phyloP scores from a whole-genome alignment of 2,888 invertebrate species.

The Drosophila falleni region DNA sequence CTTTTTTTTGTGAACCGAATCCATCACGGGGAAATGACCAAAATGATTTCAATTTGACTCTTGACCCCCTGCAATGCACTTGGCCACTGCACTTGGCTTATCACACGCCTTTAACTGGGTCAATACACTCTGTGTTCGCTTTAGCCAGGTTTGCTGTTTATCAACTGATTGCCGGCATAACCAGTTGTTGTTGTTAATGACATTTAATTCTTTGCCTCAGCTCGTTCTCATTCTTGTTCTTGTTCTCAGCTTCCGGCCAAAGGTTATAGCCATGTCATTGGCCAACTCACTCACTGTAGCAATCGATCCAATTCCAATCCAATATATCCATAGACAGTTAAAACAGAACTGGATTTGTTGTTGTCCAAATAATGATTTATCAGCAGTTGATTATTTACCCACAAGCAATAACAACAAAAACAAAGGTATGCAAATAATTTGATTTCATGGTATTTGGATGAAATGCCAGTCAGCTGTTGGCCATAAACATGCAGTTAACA shows the following conservation, averaged over 20 bases:
- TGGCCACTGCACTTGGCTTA: not conserved
- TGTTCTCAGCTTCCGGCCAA: not conserved
- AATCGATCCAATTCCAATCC: not conserved
- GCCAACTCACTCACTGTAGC: not conserved
- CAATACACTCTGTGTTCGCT: not conserved
- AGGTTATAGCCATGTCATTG: not conserved
- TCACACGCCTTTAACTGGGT: slow-evolving; percentile 8
- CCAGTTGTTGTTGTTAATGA: not conserved
- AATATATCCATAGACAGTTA: not conserved
- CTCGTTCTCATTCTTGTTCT: not conserved
- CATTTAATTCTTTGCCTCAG: not conserved
- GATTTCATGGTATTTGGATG: slow-evolving; percentile 1
- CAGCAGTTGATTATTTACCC: slow-evolving; percentile 1
- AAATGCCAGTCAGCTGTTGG: slow-evolving; percentile 7
- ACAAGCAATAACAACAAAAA: slow-evolving; percentile 4
- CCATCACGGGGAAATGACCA: too few relatives aligned
- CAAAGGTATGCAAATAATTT: not conserved
- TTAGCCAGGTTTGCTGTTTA: not conserved
- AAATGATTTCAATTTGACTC: not conserved
- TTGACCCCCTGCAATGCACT: not conserved
- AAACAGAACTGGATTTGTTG: too few relatives aligned
- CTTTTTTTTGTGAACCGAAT: too few relatives aligned
- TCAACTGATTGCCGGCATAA: slow-evolving; percentile 2
- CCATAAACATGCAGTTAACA: not conserved
- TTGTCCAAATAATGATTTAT: not conserved